A percentile compares a stretch with the other conserved stretches of the same genome.
Conservation (phyloP, 2,113 vertebrate species). For the Dermatemys mawii region DNA sequence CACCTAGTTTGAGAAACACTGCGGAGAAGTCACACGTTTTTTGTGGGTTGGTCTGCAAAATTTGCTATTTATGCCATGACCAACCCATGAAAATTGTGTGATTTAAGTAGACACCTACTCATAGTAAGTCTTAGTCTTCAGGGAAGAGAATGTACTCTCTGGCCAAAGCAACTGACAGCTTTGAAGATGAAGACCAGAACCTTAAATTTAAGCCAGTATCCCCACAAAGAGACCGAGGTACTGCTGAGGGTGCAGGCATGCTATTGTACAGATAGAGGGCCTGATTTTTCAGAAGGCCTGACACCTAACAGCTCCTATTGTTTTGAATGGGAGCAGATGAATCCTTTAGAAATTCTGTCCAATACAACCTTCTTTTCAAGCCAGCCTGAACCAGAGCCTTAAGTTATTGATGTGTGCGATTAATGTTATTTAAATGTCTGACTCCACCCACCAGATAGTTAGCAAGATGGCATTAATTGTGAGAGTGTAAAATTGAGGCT, state of each 20-base stretch:
- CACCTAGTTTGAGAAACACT: not conserved
- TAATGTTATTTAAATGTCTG: not conserved
- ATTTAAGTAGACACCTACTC: not conserved
- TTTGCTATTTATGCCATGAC: not conserved
- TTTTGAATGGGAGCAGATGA: not conserved
- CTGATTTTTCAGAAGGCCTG: not conserved
- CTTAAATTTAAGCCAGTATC: not conserved
- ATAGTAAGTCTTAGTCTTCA: not conserved
- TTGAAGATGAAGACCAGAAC: not conserved
- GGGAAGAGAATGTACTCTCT: not conserved
- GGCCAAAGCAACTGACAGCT: not conserved
- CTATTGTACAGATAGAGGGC: not conserved
- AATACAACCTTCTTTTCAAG: not conserved
- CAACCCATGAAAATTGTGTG: not conserved
- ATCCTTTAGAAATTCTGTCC: not conserved
- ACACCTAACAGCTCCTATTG: not conserved
- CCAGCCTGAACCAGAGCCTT: not conserved
- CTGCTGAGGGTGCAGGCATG: not conserved
- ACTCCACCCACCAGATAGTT: not conserved
- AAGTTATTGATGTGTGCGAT: not conserved
- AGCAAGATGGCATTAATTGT: not conserved
- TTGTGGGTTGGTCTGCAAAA: not conserved
- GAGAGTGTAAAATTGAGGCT: not conserved
- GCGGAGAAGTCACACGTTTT: not conserved
- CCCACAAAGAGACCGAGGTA: not conserved